Evolutionary conservation across 2,797 vertebrate species (phyloP).

Genomic region (Mastacembelus armatus): DNA sequence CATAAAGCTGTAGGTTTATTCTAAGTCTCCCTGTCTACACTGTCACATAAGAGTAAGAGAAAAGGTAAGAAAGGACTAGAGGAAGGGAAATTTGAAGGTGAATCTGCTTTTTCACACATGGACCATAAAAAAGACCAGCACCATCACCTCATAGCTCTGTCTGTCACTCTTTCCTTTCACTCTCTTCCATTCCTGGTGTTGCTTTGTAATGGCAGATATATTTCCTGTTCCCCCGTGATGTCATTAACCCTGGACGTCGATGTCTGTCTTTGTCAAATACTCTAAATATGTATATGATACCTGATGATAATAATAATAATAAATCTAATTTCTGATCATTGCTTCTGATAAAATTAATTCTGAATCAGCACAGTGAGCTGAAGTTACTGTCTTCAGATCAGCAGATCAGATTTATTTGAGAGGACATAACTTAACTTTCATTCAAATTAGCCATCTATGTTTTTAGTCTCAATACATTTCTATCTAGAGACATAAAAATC

Average conservation of each 20-base stretch:
- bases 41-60: slow-evolving; percentile 13
- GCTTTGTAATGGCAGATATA: slow-evolving; percentile 72
- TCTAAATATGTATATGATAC: slow-evolving; percentile 4
- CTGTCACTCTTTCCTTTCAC: slow-evolving; percentile 49
- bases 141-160: slow-evolving; percentile 48
- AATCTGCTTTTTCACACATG: slow-evolving; percentile 16
- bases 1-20: slow-evolving; percentile 9
- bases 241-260: slow-evolving; percentile 56
- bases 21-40: background rate
- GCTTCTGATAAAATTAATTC: slow-evolving; percentile 3
- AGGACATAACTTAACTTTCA: slow-evolving; percentile 22
- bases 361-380: too few species aligned
- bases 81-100: slow-evolving; percentile 1
- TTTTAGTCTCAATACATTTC: slow-evolving; percentile 71
- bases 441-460: slow-evolving; percentile 39
- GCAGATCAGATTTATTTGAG: slow-evolving; percentile 36
- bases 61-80: background rate
- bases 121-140: slow-evolving; percentile 74
- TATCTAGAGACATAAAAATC: slow-evolving; percentile 66
- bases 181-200: slow-evolving; percentile 40
- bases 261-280: slow-evolving; percentile 33
- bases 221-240: slow-evolving; percentile 40
- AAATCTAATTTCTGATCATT: slow-evolving; percentile 28
- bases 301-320: slow-evolving; percentile 34
- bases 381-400: slow-evolving; percentile 14